Evolutionary conservation across 2,113 vertebrate genomes (phyloP).

Genomic region (Lepus europaeus): DNA sequence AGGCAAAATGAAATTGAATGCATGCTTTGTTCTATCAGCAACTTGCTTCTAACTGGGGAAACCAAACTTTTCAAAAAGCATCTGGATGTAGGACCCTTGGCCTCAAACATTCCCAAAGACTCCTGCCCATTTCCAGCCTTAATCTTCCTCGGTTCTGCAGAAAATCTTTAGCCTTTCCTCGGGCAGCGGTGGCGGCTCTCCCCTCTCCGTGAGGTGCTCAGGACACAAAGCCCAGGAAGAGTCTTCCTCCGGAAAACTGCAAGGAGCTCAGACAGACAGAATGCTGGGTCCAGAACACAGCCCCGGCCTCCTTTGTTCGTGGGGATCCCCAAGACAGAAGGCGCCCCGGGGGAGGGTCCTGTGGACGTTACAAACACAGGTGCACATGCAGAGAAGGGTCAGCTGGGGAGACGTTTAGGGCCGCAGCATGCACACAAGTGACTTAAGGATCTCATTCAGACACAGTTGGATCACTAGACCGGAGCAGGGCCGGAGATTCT

Average conservation of each 20-base stretch:
- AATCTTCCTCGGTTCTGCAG: background rate
- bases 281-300: background rate
- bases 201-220: background rate
- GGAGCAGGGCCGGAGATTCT: background rate
- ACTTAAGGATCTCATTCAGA: background rate
- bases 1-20: background rate
- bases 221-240: background rate
- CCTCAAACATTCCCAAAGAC: background rate
- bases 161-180: background rate
- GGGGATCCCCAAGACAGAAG: background rate
- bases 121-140: background rate
- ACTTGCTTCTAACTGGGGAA: background rate
- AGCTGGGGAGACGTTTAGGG: accelerated
- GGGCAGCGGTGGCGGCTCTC: background rate
- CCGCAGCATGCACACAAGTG: accelerated
- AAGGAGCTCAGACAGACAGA: background rate
- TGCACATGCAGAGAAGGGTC: background rate
- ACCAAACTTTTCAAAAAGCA: background rate
- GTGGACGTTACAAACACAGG: background rate
- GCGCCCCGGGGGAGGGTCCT: background rate
- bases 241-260: background rate
- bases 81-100: background rate
- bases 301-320: background rate
- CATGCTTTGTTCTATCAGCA: background rate
- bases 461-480: background rate